Evolutionary conservation across 2,888 invertebrate genomes (phyloP), one percentile per base, ranked within the genome.

Genomic region (Harpagoxenus sublaevis): DNA sequence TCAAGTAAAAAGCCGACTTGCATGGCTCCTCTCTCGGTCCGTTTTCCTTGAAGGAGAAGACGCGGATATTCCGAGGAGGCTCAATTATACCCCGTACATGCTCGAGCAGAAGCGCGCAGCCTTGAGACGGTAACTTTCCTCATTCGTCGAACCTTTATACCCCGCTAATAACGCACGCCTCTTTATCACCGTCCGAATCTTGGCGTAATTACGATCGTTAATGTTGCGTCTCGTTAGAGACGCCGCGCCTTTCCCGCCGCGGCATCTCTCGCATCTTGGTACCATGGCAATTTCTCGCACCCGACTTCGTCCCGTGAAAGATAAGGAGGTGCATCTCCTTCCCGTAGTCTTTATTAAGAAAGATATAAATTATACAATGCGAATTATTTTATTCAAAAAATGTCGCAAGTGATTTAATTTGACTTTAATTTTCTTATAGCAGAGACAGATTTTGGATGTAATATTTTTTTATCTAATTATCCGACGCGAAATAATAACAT

Each of bases 161-260:
- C 10, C 15, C 28, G 39, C 55, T 63, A 82, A 63, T 82, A 82
- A 82, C 23, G 45, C 28, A 48, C 45, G 42, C 31, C 63, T 75
- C 45, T 81, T 82, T 82, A 82, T 82, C 82, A 75, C 53, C 39
- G 63, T 63, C 82, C 82, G 75, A 82, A 82, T 82, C 82, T 82
- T 65, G 15, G 53, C 55, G 31, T 75, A 75, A 75, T 82, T 75
- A 75, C 82, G 62, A 63, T 82, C 82, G 82, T 82, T 82, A 82
- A 75, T 82, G 82, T 75, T 75, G 77, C 63, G 53, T 82, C 53
- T 82, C 65, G 71, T 82, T 75, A 82, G 42, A 55, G 77, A 42
- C 15, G 42, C 42, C 55, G 55, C 15, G 42, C 42, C 55, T 42
- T 77, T 77, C 53, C 9, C 15, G 35, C 10, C 23, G 23, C 66